A percentile compares a stretch with the other conserved stretches of the same genome.
These are phyloP conservation scores for Synergus japonicus DNA, from an alignment of 2,888 invertebrate genomes.

Conservation along the genomic window DNA sequence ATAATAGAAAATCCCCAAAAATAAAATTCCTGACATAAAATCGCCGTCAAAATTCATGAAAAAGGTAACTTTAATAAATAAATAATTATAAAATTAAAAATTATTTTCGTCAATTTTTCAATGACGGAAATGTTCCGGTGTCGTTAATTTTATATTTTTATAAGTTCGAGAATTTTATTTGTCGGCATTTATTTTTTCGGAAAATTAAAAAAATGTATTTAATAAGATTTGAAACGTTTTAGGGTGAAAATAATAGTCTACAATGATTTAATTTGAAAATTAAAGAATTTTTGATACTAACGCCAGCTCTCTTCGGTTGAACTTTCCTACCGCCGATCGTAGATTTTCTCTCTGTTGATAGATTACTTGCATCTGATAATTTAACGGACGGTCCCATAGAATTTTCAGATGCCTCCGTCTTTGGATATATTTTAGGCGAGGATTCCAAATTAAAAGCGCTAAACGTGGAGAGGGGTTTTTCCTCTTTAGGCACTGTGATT, in stretches of 20 bases:
- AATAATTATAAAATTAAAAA: too few species aligned
- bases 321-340: slow-evolving; percentile 86
- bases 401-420: slow-evolving; percentile 52
- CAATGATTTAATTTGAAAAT: not conserved
- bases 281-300: slow-evolving; percentile 74
- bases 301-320: slow-evolving; percentile 84
- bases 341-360: slow-evolving; percentile 79
- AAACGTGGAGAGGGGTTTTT: slow-evolving; percentile 48
- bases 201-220: too few species aligned
- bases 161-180: too few species aligned
- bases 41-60: too few species aligned
- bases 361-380: slow-evolving; percentile 63
- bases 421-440: slow-evolving; percentile 44
- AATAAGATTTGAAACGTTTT: too few species aligned
- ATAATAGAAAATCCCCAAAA: slow-evolving; percentile 11
- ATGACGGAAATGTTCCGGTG: too few species aligned
- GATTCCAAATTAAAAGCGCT: slow-evolving; percentile 42
- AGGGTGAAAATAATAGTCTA: too few species aligned
- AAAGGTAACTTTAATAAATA: too few species aligned
- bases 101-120: too few species aligned
- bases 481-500: slow-evolving; percentile 55
- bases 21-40: not conserved
- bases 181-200: too few species aligned
- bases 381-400: slow-evolving; percentile 68
- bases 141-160: too few species aligned